Base-by-base conservation (phyloP, 2,113 vertebrate genomes). In the Oryctolagus cuniculus region DNA sequence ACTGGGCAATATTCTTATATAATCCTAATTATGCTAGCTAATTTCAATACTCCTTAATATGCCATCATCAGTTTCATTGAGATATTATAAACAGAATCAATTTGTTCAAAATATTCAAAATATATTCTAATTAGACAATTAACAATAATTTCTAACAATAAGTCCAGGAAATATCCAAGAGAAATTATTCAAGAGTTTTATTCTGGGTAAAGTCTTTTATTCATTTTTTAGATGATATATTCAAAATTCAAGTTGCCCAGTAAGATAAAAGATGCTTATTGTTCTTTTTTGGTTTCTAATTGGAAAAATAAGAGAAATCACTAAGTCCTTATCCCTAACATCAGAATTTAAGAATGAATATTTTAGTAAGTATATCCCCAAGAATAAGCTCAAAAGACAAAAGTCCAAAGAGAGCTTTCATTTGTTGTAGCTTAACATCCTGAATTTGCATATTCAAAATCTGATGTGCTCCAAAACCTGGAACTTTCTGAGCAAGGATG, bases 21-120 rank as follows among this genome's bases (percentile, higher is more conserved):
- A 49, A 21, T 10, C 11, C 31, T 55, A 72, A 55, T 34, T 73
- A 70, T 21, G 19, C 64, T 55, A 67, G 12, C 66, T 73, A 87
- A 78, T 72, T 24, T 89, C 29, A 51, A 2, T 67, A 69, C 79
- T 74, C 36, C 67, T 69, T 89, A 73, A 66, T 93, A 83, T 73
- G 4, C 3, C 8, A 79, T 25, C 49, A 25, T 93, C 31, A 38
- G 79, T 53, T 36, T 87, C 24, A 77, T 22, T 75, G 36, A 67
- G 36, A 74, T 73, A 79, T 29, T 91, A 10, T 66, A 34, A 82
- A 31, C 29, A 22, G 67, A 67, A 10, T 79, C 34, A 79, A n/a
- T 66, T 83, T 89, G 77, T n/a, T 87, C 82, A 72, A 93, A 93
- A 31, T 64, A 75, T 78, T 78, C 24, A 85, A 81, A 89, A 51